A percentile compares a stretch with the other conserved stretches of the same genome.
These are phyloP conservation scores for Himalopsyche tibetana DNA, from an alignment of 2,888 invertebrate species.

Conservation along the genomic window DNA sequence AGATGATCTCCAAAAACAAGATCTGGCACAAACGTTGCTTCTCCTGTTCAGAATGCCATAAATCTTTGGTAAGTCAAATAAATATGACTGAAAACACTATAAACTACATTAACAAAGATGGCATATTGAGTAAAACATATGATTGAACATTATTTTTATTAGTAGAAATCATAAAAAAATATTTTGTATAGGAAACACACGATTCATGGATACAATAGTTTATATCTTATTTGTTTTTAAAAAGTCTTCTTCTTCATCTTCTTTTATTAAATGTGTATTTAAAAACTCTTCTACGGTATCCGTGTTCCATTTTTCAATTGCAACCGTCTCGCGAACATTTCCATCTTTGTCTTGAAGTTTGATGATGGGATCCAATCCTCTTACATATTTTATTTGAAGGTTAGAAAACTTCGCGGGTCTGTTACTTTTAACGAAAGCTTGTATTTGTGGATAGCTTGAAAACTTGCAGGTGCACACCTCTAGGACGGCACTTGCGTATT, in stretches of 20 bases:
- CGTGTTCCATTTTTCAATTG: conserved; percentile 99
- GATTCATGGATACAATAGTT: conserved; percentile 57
- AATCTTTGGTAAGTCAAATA: conserved; percentile 80
- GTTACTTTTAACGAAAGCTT: conserved; percentile 97
- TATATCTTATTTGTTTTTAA: conserved; percentile 79
- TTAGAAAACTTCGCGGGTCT: conserved; percentile 93
- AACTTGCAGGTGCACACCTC: conserved; percentile 99
- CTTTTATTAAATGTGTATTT: conserved; percentile 86
- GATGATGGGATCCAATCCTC: conserved; percentile 96
- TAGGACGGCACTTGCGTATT: conserved; percentile 93
- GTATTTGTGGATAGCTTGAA: conserved; percentile 97
- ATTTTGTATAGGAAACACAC: not conserved
- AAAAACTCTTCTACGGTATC: conserved; percentile 98
- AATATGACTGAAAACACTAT: no score
- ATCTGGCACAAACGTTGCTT: conserved; percentile 96
- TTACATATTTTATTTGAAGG: conserved; percentile 92
- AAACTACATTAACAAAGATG: no score
- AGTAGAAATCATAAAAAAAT: conserved; percentile 25
- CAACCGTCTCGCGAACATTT: conserved; percentile 90
- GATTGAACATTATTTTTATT: not conserved
- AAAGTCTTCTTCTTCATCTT: conserved; percentile 77
- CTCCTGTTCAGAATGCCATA: conserved; percentile 91
- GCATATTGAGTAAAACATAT: not conserved
- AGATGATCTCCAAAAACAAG: conserved; percentile 95
- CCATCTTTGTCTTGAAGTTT: conserved; percentile 91